Base-by-base conservation (phyloP, 2,113 vertebrate genomes). In the Poeciliopsis occidentalis region DNA sequence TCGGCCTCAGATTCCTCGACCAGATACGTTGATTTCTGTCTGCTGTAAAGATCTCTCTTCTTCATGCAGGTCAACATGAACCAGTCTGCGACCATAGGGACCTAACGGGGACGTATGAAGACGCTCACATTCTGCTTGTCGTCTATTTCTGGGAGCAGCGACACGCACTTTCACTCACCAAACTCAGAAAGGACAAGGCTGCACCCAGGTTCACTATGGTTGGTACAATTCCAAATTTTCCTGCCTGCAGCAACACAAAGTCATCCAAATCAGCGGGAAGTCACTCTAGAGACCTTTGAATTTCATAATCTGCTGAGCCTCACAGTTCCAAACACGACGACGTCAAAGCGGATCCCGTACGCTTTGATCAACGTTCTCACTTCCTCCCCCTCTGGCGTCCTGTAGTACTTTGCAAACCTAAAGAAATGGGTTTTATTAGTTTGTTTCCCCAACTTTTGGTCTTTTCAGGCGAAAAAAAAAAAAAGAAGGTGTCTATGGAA, bases 361-460 rank as follows among this genome's bases (percentile, higher is more conserved):
- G 95, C 96, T 90, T 98, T 98, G 84, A 94, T 85, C 61, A 97
- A 93, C 0, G 94, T 96, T 84, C 97, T 94, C 12, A 66, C 89
- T 47, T 97, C 96, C 0, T 12, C 41, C 67, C 89, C 95, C 0
- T 85, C 61, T 0, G 31, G 60, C 12, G 90, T 89, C 51, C 19
- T 93, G 89, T 92, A 97, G 89, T 96, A 96, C 85, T 95, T 97
- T 26, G 96, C 95, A 92, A 95, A 97, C 87, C 97, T 98, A 84
- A 78, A 83, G 64, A 62, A 10, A 75, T 15, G 15, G 4, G 2
- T 41, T 65, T 22, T 15, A 26, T 62, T 0, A 30, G 8, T 12
- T 12, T 1, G n/a, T 26, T 63, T 4, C 4, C 15, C 19, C 10
- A 44, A 41, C 1, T 10, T 76, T 60, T 1, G 72, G 68, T 2